Base-by-base conservation (phyloP, 2,797 vertebrate genomes). In the Pampus argenteus region DNA sequence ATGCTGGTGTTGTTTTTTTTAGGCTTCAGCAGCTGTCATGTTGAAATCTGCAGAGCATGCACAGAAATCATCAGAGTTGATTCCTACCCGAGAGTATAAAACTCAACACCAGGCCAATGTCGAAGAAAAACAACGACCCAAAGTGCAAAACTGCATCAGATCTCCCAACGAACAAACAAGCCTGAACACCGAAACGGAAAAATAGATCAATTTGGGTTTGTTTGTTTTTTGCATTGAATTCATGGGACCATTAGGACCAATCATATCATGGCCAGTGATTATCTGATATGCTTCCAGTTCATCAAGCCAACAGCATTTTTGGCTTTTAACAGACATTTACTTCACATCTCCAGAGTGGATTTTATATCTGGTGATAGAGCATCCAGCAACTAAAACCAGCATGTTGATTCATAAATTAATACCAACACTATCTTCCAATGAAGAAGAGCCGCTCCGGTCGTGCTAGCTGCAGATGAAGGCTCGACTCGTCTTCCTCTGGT, bases 1-100 rank as follows among this genome's bases (percentile, higher is more conserved):
- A 54, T 68, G 23, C 59, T n/a, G 66, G 42, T 22, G 38, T 61
- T 74, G 65, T 72, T 23, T 40, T 74, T 66, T 72, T 23, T 40
- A 23, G 62, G 65, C 13, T n/a, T 66, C 18, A 23, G 77, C 31
- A 45, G 34, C 60, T 84, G 85, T 85, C 86, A 76, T 66, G 78
- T 82, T 61, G 26, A 47, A 66, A 75, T 45, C 63, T 61, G 55
- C 73, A 62, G 80, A 78, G 74, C 65, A 47, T 63, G 55, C 57
- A 28, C 17, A n/a, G 60, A 55, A 47, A 72, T 80, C 67, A 75
- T 60, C 22, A 48, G 14, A 14, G 79, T 20, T 61, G 47, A 81
- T 75, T 64, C 34, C 26, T 25, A 10, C 36, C 31, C 0, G 4
- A 36, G 69, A 42, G 58, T 14, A 52, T 23, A 62, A 63, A 67